phyloP scores from a whole-genome alignment of 2,113 vertebrate species.

The Malurus melanocephalus region DNA sequence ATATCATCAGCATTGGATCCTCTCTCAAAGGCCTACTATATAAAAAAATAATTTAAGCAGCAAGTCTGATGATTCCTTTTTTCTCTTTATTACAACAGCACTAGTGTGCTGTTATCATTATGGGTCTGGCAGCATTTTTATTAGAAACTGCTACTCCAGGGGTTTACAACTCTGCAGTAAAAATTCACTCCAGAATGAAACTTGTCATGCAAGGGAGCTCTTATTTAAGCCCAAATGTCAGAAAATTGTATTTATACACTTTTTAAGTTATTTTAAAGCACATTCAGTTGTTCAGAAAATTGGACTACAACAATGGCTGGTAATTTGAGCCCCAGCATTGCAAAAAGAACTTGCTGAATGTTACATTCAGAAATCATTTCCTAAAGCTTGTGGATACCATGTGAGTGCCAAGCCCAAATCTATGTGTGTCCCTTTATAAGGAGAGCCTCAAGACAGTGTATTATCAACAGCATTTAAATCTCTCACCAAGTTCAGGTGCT shows the following conservation, averaged over 20 bases:
- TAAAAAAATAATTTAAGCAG: not conserved
- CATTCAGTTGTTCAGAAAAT: constrained; percentile 3
- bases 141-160: constrained; percentile 26
- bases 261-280: constrained; percentile 53
- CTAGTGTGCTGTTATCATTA: constrained; percentile 18
- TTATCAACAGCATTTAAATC: not conserved
- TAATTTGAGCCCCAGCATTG: not conserved
- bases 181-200: constrained; percentile 46
- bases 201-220: constrained; percentile 40
- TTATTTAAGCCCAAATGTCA: constrained; percentile 46
- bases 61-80: constrained; percentile 13
- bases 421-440: not conserved
- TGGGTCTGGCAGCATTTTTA: constrained; percentile 43
- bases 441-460: not conserved
- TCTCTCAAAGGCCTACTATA: constrained; percentile 21
- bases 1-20: constrained; percentile 13
- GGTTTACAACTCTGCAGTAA: constrained; percentile 59
- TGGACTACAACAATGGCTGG: not conserved
- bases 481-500: not conserved
- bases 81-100: constrained; percentile 28
- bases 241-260: constrained; percentile 46
- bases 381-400: not conserved
- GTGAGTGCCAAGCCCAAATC: not conserved
- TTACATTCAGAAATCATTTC: not conserved
- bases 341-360: not conserved